Conservation (phyloP, 2,797 vertebrate species). For the Heliangelus exortis region DNA sequence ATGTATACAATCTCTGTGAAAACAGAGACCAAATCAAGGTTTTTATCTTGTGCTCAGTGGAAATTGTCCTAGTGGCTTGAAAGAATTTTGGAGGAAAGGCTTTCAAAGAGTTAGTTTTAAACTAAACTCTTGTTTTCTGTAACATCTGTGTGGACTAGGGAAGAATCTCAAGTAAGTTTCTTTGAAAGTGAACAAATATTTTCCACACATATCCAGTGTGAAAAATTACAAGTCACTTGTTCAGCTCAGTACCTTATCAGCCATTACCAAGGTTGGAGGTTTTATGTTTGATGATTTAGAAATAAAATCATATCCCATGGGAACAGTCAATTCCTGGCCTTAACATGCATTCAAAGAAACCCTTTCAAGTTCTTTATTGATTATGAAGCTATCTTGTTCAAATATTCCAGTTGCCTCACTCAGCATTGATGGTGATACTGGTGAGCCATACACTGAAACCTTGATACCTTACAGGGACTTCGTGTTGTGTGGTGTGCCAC, state of each 20-base stretch:
- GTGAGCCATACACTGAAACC: not conserved
- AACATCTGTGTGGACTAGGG: not conserved
- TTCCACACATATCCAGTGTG: not conserved
- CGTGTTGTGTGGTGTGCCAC: not conserved
- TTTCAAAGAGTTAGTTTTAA: not conserved
- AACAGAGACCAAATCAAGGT: not conserved
- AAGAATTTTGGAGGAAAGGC: not conserved
- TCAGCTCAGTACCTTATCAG: not conserved
- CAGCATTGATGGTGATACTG: not conserved
- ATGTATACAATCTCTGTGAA: not conserved
- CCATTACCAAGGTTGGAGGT: not conserved
- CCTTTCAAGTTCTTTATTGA: not conserved
- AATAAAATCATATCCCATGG: not conserved
- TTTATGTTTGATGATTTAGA: not conserved
- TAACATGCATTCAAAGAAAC: not conserved
- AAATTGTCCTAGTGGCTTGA: not conserved
- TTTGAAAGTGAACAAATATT: not conserved
- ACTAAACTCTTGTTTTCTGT: not conserved
- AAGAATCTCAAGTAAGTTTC: not conserved
- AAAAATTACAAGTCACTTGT: not conserved
- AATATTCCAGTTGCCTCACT: not conserved
- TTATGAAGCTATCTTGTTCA: not conserved
- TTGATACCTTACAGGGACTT: not conserved
- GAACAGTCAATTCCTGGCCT: not conserved
- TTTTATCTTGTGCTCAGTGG: not conserved